Conservation (phyloP, 2,113 vertebrate genomes). For the Haemorhous mexicanus region DNA sequence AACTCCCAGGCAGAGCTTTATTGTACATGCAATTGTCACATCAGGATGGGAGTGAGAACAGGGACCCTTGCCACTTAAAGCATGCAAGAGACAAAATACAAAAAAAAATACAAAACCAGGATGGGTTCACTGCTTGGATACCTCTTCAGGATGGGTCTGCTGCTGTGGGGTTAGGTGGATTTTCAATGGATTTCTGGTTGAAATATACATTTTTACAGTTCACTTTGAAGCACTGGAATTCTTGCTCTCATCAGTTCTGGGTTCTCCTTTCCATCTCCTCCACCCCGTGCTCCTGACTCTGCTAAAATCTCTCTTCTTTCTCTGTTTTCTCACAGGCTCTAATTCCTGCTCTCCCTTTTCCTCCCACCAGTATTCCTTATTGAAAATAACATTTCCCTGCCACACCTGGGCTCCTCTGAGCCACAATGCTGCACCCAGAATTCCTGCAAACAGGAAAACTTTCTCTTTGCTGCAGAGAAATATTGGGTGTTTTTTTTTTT, state of each 20-base stretch:
- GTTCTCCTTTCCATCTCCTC: not conserved
- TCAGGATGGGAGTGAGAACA: not conserved
- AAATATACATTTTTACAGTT: not conserved
- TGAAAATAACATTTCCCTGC: not conserved
- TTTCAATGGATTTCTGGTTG: not conserved
- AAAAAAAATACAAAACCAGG: not conserved
- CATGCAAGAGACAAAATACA: fast-evolving
- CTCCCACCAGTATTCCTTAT: not conserved
- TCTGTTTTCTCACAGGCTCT: not conserved
- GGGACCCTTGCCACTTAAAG: not conserved
- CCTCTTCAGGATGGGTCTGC: not conserved
- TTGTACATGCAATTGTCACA: not conserved
- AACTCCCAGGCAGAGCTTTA: not conserved
- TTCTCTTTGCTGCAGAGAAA: not conserved
- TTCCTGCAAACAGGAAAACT: not conserved
- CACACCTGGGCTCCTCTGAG: not conserved
- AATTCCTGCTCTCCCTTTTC: not conserved
- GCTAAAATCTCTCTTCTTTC: not conserved
- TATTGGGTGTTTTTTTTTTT: not conserved
- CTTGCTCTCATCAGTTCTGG: not conserved
- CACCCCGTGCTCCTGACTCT: not conserved
- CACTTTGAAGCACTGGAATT: not conserved
- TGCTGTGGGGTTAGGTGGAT: not conserved
- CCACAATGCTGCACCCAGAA: not conserved
- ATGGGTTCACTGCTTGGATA: not conserved